phyloP scores from a whole-genome alignment of 1,140 invertebrate genomes.

The Globodera ellingtonae region DNA sequence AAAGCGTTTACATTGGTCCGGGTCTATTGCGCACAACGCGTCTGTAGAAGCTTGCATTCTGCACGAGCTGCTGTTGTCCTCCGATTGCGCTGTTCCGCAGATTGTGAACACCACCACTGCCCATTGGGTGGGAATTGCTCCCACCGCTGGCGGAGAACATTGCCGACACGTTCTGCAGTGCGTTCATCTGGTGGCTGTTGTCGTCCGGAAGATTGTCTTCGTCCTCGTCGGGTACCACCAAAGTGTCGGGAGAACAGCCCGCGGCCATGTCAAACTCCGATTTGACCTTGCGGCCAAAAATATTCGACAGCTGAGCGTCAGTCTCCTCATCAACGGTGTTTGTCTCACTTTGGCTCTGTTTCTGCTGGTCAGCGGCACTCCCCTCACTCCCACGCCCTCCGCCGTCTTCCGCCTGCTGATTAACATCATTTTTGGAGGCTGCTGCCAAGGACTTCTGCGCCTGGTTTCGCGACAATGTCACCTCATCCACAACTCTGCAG shows the following conservation, averaged over 20 bases:
- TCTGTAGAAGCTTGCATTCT: not conserved
- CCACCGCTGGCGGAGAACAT: slow-evolving; percentile 36
- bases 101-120: not conserved
- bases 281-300: slow-evolving; percentile 43
- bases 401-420: not conserved
- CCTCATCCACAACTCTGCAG: not conserved
- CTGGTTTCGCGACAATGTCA: not conserved
- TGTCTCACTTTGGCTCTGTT: not conserved
- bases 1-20: slow-evolving; percentile 17
- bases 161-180: slow-evolving; percentile 31
- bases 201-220: slow-evolving; percentile 26
- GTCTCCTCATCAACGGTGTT: slow-evolving; percentile 33
- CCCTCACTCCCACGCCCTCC: not conserved
- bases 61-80: not conserved
- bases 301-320: slow-evolving; percentile 40
- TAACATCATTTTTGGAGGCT: not conserved
- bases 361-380: not conserved
- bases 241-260: not conserved
- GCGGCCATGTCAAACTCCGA: slow-evolving; percentile 39
- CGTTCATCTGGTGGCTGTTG: slow-evolving; percentile 28
- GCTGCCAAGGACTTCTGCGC: not conserved
- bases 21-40: slow-evolving; percentile 27
- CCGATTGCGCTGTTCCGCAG: not conserved
- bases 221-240: not conserved
- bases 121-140: not conserved